These are phyloP conservation scores for Distichodus sexfasciatus DNA, from an alignment of 2,797 vertebrate species.

Conservation along the genomic window DNA sequence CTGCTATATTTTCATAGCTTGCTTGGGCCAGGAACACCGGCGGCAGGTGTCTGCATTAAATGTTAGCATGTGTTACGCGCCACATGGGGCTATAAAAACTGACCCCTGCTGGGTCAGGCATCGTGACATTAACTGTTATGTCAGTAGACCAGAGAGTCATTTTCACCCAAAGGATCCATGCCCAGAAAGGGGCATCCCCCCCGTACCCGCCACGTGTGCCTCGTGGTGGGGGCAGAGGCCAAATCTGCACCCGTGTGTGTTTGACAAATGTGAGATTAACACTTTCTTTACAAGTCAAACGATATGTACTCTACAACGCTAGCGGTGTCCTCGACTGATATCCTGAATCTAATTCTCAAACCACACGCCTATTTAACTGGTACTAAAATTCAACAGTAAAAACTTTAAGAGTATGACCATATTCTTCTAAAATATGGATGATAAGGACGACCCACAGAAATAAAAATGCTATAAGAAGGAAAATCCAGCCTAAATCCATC, in stretches of 20 bases:
- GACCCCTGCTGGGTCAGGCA: constrained; percentile 28
- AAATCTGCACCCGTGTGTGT: constrained; percentile 31
- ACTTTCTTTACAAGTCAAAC: constrained; percentile 32
- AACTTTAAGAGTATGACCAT: no score
- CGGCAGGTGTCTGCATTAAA: constrained; percentile 58
- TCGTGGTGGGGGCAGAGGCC: constrained; percentile 19
- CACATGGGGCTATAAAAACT: constrained; percentile 58
- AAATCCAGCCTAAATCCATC: no score
- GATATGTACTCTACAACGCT: background rate
- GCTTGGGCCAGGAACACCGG: constrained; percentile 49
- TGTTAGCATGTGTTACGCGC: constrained; percentile 40
- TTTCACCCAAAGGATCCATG: constrained; percentile 39
- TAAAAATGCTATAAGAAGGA: no score
- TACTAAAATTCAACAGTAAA: background rate
- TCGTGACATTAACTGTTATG: constrained; percentile 23
- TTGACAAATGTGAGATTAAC: constrained; percentile 31
- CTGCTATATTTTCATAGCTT: constrained; percentile 41
- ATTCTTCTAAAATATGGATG: no score
- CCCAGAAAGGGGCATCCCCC: constrained; percentile 23
- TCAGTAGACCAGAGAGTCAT: constrained; percentile 36
- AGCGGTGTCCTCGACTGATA: background rate
- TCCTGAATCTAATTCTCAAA: background rate
- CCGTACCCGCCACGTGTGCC: no score
- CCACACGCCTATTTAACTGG: constrained; percentile 1
- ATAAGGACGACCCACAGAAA: no score